Percentiles rank a stretch among this genome's conserved stretches.
Conservation (phyloP, 2,888 invertebrate species). For the Nephrotoma appendiculata region DNA sequence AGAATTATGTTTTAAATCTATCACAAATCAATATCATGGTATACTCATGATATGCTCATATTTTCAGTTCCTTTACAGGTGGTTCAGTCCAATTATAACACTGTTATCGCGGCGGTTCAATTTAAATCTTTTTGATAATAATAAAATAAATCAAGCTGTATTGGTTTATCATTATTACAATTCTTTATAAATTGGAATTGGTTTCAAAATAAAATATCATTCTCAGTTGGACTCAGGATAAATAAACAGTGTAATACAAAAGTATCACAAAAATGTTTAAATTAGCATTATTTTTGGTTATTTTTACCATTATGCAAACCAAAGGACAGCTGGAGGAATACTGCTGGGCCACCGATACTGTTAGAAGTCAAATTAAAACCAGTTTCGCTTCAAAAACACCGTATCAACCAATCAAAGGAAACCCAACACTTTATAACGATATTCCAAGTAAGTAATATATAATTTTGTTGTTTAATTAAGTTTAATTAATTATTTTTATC, state of each 20-base stretch:
- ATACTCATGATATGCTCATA: too few species aligned
- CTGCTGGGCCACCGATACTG: slow-evolving; percentile 17
- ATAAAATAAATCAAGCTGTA: too few species aligned
- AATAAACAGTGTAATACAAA: neutral
- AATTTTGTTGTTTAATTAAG: neutral
- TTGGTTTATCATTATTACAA: neutral
- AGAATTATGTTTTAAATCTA: neutral
- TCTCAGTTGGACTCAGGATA: neutral
- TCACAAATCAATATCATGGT: too few species aligned
- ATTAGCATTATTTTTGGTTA: neutral
- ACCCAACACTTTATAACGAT: neutral
- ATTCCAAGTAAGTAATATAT: neutral
- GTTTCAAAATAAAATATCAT: neutral
- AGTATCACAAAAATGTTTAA: neutral
- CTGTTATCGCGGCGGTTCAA: too few species aligned
- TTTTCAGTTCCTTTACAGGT: neutral
- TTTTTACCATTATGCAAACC: neutral
- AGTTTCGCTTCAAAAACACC: slow-evolving; percentile 62
- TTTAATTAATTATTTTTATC: neutral
- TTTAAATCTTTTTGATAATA: too few species aligned
- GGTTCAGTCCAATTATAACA: neutral
- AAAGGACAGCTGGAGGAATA: neutral
- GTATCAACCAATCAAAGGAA: slow-evolving; percentile 48
- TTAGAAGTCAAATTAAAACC: slow-evolving; percentile 22
- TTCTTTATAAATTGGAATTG: neutral